phyloP scores from a whole-genome alignment of 1,140 invertebrate species.

The Caerostris extrusa region DNA sequence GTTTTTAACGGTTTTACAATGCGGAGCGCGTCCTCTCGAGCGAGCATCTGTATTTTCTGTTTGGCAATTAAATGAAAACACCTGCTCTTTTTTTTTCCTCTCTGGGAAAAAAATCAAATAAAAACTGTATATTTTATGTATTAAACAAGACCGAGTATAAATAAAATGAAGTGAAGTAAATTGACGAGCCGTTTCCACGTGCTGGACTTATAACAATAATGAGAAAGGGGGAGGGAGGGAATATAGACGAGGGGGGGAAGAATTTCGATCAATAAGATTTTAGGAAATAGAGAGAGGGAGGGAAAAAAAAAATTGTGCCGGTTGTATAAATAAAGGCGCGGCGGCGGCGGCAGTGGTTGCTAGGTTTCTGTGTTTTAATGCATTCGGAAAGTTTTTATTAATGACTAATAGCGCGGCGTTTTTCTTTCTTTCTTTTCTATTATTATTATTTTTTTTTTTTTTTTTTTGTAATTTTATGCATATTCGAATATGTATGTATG shows the following conservation, averaged over 20 bases:
- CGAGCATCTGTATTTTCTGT: conserved; percentile 59
- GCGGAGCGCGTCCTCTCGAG: neutral
- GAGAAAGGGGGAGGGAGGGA: neutral
- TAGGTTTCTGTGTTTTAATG: conserved; percentile 70
- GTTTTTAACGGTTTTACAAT: conserved; percentile 63
- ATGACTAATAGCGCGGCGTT: conserved; percentile 52
- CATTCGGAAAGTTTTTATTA: conserved; percentile 72
- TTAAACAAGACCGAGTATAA: conserved; percentile 59
- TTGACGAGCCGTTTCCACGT: conserved; percentile 60
- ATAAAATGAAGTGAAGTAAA: conserved; percentile 71
- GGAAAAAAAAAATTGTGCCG: conserved; percentile 55
- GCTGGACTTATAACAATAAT: conserved; percentile 73
- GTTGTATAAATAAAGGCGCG: conserved; percentile 60
- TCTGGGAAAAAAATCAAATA: conserved; percentile 51
- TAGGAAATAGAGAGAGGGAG: conserved; percentile 32
- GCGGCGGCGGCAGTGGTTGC: conserved; percentile 52
- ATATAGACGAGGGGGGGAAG: neutral
- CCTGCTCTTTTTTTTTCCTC: conserved; percentile 65
- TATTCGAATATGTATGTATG: neutral
- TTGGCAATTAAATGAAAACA: conserved; percentile 69
- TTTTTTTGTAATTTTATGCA: neutral
- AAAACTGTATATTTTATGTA: conserved; percentile 70
- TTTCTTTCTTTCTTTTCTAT: conserved; percentile 17
- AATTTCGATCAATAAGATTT: conserved; percentile 66
- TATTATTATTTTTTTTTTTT: neutral